Evolutionary conservation across 1,140 invertebrate genomes (phyloP).

Genomic region (Polyergus mexicanus): DNA sequence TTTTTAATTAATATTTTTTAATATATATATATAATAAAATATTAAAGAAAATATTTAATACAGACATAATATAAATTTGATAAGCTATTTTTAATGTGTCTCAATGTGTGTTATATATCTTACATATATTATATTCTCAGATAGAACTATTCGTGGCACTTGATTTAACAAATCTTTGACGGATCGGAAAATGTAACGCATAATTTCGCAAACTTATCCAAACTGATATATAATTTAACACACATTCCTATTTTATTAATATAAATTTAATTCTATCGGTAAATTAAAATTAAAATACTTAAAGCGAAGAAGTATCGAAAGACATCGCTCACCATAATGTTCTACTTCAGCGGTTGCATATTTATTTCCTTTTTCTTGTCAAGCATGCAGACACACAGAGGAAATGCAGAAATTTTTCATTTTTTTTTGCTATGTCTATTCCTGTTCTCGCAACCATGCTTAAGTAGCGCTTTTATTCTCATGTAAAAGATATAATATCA

Average conservation of each 20-base stretch:
- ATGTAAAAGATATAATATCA: neutral
- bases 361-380: constrained; percentile 28
- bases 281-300: constrained; percentile 21
- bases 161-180: neutral
- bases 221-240: constrained; percentile 12
- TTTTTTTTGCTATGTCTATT: neutral
- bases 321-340: neutral
- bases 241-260: neutral
- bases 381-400: neutral
- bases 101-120: neutral
- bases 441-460: neutral
- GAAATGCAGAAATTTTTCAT: constrained; percentile 11
- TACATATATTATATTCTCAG: neutral
- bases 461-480: constrained; percentile 7
- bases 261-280: neutral
- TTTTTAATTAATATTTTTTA: too few relatives aligned
- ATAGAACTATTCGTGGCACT: neutral
- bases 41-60: neutral
- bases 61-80: neutral
- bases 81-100: neutral
- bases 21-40: neutral
- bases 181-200: neutral
- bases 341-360: neutral
- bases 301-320: neutral
- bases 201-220: neutral